These are phyloP conservation scores for Sminthurides aquaticus DNA, from an alignment of 2,888 invertebrate species.

Conservation along the genomic window DNA sequence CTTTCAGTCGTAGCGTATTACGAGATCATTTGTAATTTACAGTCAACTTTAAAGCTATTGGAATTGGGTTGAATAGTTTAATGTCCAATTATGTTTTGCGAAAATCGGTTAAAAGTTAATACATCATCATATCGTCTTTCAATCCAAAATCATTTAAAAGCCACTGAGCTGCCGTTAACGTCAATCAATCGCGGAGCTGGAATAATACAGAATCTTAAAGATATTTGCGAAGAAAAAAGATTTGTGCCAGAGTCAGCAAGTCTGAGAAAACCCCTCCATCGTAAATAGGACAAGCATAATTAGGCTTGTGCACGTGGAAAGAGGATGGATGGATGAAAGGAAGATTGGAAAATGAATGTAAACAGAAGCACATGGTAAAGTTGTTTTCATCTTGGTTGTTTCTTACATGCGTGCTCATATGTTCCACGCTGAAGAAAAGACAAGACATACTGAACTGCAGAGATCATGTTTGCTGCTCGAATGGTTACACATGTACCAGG, in stretches of 20 bases:
- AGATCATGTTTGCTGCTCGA: too few species aligned
- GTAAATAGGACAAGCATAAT: background rate
- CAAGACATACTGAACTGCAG: too few species aligned
- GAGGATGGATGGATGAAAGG: too few species aligned
- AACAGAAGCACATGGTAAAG: background rate
- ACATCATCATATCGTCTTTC: background rate
- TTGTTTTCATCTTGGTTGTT: too few species aligned
- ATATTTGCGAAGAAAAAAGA: background rate
- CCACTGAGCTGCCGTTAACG: background rate
- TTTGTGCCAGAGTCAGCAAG: background rate
- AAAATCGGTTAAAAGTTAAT: too few species aligned
- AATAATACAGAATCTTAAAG: background rate
- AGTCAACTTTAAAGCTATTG: too few species aligned
- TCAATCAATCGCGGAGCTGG: background rate
- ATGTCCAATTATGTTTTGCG: too few species aligned
- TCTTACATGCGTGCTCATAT: background rate
- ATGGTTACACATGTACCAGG: too few species aligned
- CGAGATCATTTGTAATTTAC: too few species aligned
- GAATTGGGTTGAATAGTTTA: too few species aligned
- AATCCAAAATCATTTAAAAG: background rate
- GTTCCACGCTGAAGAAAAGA: too few species aligned
- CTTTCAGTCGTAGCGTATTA: too few species aligned
- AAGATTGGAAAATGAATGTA: background rate
- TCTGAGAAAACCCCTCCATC: background rate
- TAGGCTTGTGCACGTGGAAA: background rate